Percentiles rank a stretch among this genome's conserved stretches.
These are phyloP conservation scores for Colius striatus DNA, from an alignment of 2,113 vertebrate genomes.

Conservation along the genomic window DNA sequence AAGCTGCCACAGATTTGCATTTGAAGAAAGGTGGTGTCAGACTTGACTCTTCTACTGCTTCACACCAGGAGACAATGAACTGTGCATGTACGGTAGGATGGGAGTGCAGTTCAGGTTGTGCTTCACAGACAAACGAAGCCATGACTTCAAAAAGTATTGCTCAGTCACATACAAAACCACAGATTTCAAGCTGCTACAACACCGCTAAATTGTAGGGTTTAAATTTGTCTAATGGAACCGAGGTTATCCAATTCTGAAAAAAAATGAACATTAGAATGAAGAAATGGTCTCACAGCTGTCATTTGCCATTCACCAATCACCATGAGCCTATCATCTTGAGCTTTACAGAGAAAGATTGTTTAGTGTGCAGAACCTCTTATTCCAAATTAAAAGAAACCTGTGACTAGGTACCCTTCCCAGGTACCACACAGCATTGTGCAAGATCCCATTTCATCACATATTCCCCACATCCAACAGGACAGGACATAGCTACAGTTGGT, in stretches of 20 bases:
- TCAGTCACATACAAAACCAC: background rate
- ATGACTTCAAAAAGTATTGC: too few species aligned
- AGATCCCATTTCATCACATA: background rate
- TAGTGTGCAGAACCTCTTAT: background rate
- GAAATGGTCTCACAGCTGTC: rapidly evolving
- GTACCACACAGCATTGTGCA: too few species aligned
- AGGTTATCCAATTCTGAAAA: background rate
- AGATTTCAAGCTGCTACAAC: background rate
- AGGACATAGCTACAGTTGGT: background rate
- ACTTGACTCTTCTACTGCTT: too few species aligned
- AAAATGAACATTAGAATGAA: background rate
- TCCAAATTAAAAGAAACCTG: background rate
- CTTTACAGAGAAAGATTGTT: background rate
- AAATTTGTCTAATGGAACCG: background rate
- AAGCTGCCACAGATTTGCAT: background rate
- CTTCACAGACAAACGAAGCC: background rate
- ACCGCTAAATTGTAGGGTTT: background rate
- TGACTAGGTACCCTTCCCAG: background rate
- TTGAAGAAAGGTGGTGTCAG: background rate
- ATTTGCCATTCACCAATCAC: rapidly evolving
- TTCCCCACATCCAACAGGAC: rapidly evolving
- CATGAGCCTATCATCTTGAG: background rate
- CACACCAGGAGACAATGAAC: too few species aligned
- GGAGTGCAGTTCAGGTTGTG: background rate
- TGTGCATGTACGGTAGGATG: rapidly evolving